Percentiles rank a stretch among this genome's conserved stretches.
These are phyloP conservation scores for Theodoxus fluviatilis DNA, from an alignment of 2,888 invertebrate species.

Conservation along the genomic window DNA sequence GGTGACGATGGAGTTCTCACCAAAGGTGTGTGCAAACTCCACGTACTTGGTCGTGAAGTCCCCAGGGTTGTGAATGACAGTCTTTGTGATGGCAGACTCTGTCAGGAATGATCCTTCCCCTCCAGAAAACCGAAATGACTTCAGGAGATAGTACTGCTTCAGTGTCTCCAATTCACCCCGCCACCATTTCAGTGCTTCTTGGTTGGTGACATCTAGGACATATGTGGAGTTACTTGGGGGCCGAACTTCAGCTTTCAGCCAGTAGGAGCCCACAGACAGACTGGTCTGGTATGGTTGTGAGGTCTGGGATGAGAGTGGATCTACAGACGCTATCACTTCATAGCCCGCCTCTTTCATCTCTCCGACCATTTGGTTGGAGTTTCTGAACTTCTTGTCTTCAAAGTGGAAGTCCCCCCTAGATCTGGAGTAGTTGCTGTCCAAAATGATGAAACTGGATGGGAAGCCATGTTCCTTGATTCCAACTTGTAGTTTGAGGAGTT, in stretches of 20 bases:
- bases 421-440: slow-evolving; percentile 83
- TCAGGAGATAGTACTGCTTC: slow-evolving; percentile 74
- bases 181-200: too few relatives aligned
- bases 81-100: slow-evolving; percentile 30
- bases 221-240: too few relatives aligned
- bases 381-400: slow-evolving; percentile 75
- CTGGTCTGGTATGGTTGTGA: too few relatives aligned
- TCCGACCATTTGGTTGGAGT: slow-evolving; percentile 72
- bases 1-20: slow-evolving; percentile 79
- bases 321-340: slow-evolving; percentile 78
- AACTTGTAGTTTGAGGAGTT: slow-evolving; percentile 44
- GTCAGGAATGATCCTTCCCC: slow-evolving; percentile 64
- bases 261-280: too few relatives aligned
- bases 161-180: slow-evolving; percentile 75
- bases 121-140: slow-evolving; percentile 87
- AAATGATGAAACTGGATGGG: slow-evolving; percentile 69
- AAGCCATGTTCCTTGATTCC: slow-evolving; percentile 46
- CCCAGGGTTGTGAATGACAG: slow-evolving; percentile 38
- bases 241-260: too few relatives aligned
- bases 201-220: too few relatives aligned
- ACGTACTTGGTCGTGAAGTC: slow-evolving; percentile 47
- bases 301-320: too few relatives aligned
- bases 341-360: slow-evolving; percentile 73
- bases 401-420: slow-evolving; percentile 83
- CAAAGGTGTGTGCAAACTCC: slow-evolving; percentile 65